phyloP scores from a whole-genome alignment of 2,797 vertebrate genomes.

The Lagodon rhomboides region DNA sequence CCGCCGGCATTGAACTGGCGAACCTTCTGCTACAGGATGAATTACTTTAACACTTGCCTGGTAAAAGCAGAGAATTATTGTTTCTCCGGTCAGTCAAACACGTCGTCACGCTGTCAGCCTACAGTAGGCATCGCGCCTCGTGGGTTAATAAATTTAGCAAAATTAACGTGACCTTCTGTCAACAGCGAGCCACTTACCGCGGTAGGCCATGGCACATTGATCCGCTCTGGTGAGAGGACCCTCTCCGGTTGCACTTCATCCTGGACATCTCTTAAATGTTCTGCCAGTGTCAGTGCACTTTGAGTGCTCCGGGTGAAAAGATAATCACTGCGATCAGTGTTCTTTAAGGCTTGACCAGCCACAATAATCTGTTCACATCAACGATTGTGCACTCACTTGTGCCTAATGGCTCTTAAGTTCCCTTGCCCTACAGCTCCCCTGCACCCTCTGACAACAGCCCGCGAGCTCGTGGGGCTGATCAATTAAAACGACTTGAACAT shows the following conservation, averaged over 20 bases:
- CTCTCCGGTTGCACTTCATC: slow-evolving; percentile 70
- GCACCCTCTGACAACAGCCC: slow-evolving; percentile 68
- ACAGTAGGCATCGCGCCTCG: slow-evolving; percentile 31
- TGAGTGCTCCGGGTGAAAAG: slow-evolving; percentile 77
- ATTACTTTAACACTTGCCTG: slow-evolving; percentile 18
- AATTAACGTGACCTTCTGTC: slow-evolving; percentile 71
- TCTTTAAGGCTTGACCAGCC: slow-evolving; percentile 84
- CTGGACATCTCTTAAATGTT: slow-evolving; percentile 77
- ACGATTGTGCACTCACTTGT: slow-evolving; percentile 78
- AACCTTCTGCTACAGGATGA: slow-evolving; percentile 2
- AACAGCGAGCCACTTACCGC: slow-evolving; percentile 63
- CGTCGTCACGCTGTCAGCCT: slow-evolving; percentile 28
- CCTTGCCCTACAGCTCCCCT: slow-evolving; percentile 59
- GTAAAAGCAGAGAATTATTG: slow-evolving; percentile 32
- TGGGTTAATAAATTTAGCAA: slow-evolving; percentile 67
- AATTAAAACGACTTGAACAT: slow-evolving; percentile 89
- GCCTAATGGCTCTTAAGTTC: slow-evolving; percentile 85
- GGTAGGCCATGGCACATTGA: slow-evolving; percentile 71
- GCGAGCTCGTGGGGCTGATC: slow-evolving; percentile 84
- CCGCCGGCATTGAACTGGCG: slow-evolving; percentile 18
- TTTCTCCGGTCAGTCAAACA: slow-evolving; percentile 12
- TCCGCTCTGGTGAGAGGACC: slow-evolving; percentile 63
- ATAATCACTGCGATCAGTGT: slow-evolving; percentile 86
- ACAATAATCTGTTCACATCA: slow-evolving; percentile 83
- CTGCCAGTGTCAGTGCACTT: slow-evolving; percentile 79